Percentiles rank a stretch among this genome's conserved stretches.
These are phyloP conservation scores for Syngnathus typhle DNA, from an alignment of 2,113 vertebrate species.

Conservation along the genomic window DNA sequence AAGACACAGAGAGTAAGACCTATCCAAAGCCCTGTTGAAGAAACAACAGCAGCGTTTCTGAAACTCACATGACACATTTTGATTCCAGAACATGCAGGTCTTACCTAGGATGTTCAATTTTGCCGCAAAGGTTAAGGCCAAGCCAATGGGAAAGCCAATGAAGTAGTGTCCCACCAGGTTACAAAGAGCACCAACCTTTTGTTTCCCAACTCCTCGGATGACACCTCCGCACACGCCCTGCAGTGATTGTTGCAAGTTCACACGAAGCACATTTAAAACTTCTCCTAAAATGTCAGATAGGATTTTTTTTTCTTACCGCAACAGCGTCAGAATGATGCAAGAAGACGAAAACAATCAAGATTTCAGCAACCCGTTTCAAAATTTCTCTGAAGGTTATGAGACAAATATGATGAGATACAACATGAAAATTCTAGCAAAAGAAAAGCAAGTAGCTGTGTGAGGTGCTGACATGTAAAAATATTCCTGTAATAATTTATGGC, in stretches of 20 bases:
- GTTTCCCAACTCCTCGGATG: constrained; percentile 79
- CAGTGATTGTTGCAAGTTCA: background rate
- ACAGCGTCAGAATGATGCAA: constrained; percentile 57
- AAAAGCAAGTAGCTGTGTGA: background rate
- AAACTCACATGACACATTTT: background rate
- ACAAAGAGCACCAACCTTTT: constrained; percentile 77
- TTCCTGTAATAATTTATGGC: too few species aligned
- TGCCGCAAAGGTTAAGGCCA: constrained; percentile 77
- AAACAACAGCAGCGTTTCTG: constrained; percentile 1
- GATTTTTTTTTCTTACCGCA: constrained; percentile 53
- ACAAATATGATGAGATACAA: background rate
- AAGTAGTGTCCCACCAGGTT: constrained; percentile 76
- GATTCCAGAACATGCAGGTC: constrained; percentile 8
- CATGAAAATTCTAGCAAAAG: background rate
- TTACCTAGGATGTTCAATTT: constrained; percentile 76
- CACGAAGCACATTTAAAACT: background rate
- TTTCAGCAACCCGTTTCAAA: constrained; percentile 48
- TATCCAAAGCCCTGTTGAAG: constrained; percentile 79
- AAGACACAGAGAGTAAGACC: constrained; percentile 74
- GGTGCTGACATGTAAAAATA: background rate
- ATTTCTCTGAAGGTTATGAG: constrained; percentile 55
- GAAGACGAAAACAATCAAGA: constrained; percentile 59
- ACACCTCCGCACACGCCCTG: constrained; percentile 75
- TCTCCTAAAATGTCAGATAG: background rate
- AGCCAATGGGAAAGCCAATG: constrained; percentile 75